Conservation (phyloP, 2,888 invertebrate species). For the Entomobrya proxima region DNA sequence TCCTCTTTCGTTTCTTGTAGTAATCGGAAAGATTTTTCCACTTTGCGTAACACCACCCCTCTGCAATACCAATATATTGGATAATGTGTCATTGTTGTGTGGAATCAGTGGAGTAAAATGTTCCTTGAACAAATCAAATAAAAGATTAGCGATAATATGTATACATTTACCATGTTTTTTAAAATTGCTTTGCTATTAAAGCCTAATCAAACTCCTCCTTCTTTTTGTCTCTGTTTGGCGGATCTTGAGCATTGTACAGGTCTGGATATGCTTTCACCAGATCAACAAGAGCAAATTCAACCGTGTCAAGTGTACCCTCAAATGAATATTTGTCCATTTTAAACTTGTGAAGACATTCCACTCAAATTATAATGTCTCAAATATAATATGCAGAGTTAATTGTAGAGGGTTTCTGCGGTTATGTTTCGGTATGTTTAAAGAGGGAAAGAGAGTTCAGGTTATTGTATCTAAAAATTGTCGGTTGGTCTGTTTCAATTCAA, state of each 20-base stretch:
- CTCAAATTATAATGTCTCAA: neutral
- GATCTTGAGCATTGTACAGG: slow-evolving; percentile 25
- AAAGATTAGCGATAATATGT: neutral
- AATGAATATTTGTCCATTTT: slow-evolving; percentile 8
- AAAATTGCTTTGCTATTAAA: slow-evolving; percentile 38
- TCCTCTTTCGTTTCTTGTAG: slow-evolving; percentile 37
- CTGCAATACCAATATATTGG: neutral
- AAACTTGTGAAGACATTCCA: too few relatives aligned
- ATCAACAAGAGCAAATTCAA: slow-evolving; percentile 39
- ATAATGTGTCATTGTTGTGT: too few relatives aligned
- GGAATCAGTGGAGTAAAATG: too few relatives aligned
- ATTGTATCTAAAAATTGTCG: too few relatives aligned
- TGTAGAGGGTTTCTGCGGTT: too few relatives aligned
- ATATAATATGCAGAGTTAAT: neutral
- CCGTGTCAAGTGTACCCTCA: slow-evolving; percentile 27
- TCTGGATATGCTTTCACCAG: slow-evolving; percentile 37
- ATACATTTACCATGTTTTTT: slow-evolving; percentile 27
- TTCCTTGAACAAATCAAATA: neutral
- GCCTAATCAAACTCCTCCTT: slow-evolving; percentile 37
- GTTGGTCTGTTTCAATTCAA: too few relatives aligned
- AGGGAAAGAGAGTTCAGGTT: too few relatives aligned
- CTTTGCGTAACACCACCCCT: slow-evolving; percentile 41
- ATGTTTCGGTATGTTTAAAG: too few relatives aligned
- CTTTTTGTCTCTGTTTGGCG: neutral
- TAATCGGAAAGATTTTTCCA: slow-evolving; percentile 41